A percentile compares a stretch with the other conserved stretches of the same genome.
phyloP scores from a whole-genome alignment of 2,888 invertebrate genomes.

The Mylabris sibirica region DNA sequence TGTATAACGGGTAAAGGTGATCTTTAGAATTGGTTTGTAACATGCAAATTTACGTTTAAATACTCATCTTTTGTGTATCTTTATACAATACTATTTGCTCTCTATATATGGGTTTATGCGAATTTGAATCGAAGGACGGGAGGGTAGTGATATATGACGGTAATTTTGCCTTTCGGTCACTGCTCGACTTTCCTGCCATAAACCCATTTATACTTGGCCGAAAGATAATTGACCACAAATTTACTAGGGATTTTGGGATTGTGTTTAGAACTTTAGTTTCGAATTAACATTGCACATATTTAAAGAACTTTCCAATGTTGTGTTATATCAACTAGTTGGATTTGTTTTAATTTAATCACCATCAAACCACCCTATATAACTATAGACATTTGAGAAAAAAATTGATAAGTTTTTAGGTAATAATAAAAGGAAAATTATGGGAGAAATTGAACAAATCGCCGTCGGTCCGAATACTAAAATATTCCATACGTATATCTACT shows the following conservation, averaged over 20 bases:
- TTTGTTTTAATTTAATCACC: conserved; percentile 5
- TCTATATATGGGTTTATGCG: conserved; percentile 44
- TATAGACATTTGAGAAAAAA: not conserved
- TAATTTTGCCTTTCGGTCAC: conserved; percentile 58
- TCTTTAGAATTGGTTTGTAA: conserved; percentile 19
- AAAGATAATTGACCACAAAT: conserved; percentile 62
- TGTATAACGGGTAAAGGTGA: not conserved
- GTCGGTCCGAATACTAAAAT: not conserved
- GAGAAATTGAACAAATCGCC: not conserved
- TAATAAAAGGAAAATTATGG: not conserved
- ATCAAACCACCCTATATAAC: not conserved
- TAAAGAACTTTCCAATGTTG: conserved; percentile 21
- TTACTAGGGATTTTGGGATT: conserved; percentile 59
- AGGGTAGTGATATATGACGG: conserved; percentile 54
- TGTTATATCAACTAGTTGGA: not conserved
- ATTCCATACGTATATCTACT: not conserved
- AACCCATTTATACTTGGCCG: conserved; percentile 61
- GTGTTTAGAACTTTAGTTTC: conserved; percentile 53
- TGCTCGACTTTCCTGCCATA: conserved; percentile 58
- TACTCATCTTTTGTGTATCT: conserved; percentile 26
- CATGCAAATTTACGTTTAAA: conserved; percentile 36
- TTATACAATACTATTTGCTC: not conserved
- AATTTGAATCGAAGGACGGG: conserved; percentile 51
- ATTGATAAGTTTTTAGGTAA: not conserved
- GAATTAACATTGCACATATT: conserved; percentile 48